Conservation (phyloP, 2,113 vertebrate species). For the Noturus placidus region DNA sequence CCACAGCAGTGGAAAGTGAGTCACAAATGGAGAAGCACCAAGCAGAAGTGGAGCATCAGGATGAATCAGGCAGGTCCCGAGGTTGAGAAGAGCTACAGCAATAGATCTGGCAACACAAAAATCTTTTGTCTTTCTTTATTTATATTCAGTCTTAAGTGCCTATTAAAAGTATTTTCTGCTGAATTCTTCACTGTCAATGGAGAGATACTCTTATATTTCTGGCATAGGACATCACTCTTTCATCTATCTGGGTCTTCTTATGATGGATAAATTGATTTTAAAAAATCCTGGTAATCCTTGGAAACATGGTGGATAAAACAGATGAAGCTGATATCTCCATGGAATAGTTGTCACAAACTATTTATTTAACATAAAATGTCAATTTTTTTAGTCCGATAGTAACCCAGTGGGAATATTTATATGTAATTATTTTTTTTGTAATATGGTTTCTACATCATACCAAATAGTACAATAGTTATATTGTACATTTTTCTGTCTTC, state of each 20-base stretch:
- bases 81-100: not conserved
- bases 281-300: not conserved
- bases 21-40: not conserved
- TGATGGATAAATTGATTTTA: not conserved
- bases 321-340: not conserved
- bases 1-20: not conserved
- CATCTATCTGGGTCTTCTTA: constrained; percentile 2
- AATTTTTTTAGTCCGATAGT: not conserved
- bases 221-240: not conserved
- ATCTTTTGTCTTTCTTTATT: not conserved
- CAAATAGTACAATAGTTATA: not conserved
- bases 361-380: not conserved
- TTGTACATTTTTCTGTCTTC: not conserved
- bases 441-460: not conserved
- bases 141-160: not conserved
- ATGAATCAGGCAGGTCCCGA: not conserved
- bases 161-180: not conserved
- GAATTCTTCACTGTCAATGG: not conserved
- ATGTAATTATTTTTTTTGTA: not conserved
- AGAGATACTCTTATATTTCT: not conserved
- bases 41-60: not conserved
- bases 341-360: not conserved
- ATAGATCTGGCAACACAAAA: not conserved
- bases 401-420: not conserved
- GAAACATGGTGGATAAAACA: not conserved